These are phyloP conservation scores for Iguana delicatissima DNA, from an alignment of 2,797 vertebrate species.

Conservation along the genomic window DNA sequence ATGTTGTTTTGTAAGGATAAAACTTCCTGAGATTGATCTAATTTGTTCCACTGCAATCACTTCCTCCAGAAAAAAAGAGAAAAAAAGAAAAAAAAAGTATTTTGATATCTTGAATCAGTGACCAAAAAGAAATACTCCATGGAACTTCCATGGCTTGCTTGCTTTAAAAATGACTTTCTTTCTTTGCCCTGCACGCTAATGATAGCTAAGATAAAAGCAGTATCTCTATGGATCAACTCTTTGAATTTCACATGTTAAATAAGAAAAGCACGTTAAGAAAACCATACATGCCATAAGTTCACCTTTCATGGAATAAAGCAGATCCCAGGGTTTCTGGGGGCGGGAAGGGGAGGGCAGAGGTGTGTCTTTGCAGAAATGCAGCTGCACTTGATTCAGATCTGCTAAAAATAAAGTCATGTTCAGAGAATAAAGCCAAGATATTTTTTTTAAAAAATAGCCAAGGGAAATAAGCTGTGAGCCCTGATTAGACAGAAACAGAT, in stretches of 20 bases:
- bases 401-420: constrained; percentile 39
- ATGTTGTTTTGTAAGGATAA: constrained; percentile 23
- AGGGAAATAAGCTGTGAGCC: constrained; percentile 41
- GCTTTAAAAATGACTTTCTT: constrained; percentile 31
- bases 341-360: neutral
- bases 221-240: constrained; percentile 42
- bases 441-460: constrained; percentile 42
- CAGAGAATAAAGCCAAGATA: neutral
- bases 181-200: constrained; percentile 41
- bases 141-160: constrained; percentile 41
- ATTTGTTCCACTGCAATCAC: constrained; percentile 55
- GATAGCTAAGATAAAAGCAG: constrained; percentile 41
- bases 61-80: too few relatives aligned
- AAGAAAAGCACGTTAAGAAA: neutral
- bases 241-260: neutral
- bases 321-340: neutral
- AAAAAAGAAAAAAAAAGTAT: neutral
- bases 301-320: constrained; percentile 37
- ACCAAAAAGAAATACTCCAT: constrained; percentile 45
- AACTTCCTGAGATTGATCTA: constrained; percentile 32
- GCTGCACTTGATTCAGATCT: neutral
- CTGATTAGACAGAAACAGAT: constrained; percentile 68
- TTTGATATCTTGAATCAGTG: constrained; percentile 46
- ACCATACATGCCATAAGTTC: neutral
- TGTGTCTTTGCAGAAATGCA: constrained; percentile 32